phyloP scores from a whole-genome alignment of 2,888 invertebrate species.

The Idaea dimidiata region DNA sequence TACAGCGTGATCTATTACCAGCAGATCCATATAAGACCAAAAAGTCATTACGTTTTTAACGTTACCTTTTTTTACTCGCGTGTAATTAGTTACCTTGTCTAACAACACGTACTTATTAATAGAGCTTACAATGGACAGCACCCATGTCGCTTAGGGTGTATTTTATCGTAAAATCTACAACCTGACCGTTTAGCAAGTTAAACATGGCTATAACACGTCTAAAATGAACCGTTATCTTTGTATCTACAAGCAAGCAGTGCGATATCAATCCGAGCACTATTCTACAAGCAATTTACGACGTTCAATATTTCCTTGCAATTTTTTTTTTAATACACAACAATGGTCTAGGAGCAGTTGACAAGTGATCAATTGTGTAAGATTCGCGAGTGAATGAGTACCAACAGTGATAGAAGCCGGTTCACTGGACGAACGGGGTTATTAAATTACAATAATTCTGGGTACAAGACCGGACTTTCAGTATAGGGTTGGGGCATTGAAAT shows the following conservation, averaged over 20 bases:
- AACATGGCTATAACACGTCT: slow-evolving; percentile 54
- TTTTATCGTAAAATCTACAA: slow-evolving; percentile 66
- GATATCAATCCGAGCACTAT: slow-evolving; percentile 53
- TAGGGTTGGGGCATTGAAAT: slow-evolving; percentile 33
- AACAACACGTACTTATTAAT: neutral
- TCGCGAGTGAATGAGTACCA: slow-evolving; percentile 59
- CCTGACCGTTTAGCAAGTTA: slow-evolving; percentile 72
- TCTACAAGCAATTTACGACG: slow-evolving; percentile 47
- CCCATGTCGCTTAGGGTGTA: slow-evolving; percentile 40
- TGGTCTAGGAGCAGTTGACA: slow-evolving; percentile 47
- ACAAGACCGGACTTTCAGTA: slow-evolving; percentile 24
- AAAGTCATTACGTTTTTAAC: neutral
- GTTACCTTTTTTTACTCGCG: neutral
- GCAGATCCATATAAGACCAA: neutral
- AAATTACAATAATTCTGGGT: slow-evolving; percentile 70
- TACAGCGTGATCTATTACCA: neutral
- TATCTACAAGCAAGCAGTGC: slow-evolving; percentile 48
- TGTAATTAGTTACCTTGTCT: neutral
- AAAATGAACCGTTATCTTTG: slow-evolving; percentile 39
- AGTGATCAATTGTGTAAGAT: slow-evolving; percentile 72
- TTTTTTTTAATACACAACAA: slow-evolving; percentile 50
- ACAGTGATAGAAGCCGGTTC: slow-evolving; percentile 46
- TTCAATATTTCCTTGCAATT: slow-evolving; percentile 47
- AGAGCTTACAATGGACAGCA: neutral
- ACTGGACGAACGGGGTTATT: slow-evolving; percentile 54